Percentiles rank a stretch among this genome's conserved stretches.
Evolutionary conservation across 2,888 invertebrate genomes (phyloP).

Genomic region (Nasonia oneida): DNA sequence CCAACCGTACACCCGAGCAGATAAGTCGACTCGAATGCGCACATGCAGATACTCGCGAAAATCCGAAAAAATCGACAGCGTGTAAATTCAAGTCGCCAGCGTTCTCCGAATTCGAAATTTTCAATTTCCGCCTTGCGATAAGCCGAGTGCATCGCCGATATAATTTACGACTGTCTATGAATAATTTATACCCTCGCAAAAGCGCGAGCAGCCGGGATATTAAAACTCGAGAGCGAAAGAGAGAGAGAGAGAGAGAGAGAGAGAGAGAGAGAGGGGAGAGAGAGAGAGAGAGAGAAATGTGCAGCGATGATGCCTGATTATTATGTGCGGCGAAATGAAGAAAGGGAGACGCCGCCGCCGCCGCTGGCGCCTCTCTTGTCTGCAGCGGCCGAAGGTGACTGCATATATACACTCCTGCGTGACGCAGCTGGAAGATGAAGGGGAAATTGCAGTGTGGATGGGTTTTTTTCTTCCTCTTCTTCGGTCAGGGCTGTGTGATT

Average conservation of each 20-base stretch:
- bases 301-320: constrained; percentile 60
- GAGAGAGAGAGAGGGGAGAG: constrained; percentile 37
- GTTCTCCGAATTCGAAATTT: constrained; percentile 35
- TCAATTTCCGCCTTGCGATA: constrained; percentile 25
- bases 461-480: neutral
- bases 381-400: constrained; percentile 50
- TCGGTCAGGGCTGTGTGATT: neutral
- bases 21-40: neutral
- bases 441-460: constrained; percentile 17
- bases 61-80: constrained; percentile 6
- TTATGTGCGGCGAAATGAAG: constrained; percentile 59
- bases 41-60: neutral
- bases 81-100: neutral
- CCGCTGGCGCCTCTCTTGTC: constrained; percentile 48
- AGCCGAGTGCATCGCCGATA: constrained; percentile 16
- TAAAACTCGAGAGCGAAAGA: constrained; percentile 34
- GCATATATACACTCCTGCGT: constrained; percentile 35
- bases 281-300: constrained; percentile 51
- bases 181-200: constrained; percentile 46
- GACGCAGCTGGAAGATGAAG: constrained; percentile 12
- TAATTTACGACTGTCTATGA: constrained; percentile 54
- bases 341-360: constrained; percentile 44
- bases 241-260: constrained; percentile 41
- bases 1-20: neutral
- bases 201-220: constrained; percentile 8